phyloP scores from a whole-genome alignment of 2,888 invertebrate species.

The Ommatoiulus sabulosus region DNA sequence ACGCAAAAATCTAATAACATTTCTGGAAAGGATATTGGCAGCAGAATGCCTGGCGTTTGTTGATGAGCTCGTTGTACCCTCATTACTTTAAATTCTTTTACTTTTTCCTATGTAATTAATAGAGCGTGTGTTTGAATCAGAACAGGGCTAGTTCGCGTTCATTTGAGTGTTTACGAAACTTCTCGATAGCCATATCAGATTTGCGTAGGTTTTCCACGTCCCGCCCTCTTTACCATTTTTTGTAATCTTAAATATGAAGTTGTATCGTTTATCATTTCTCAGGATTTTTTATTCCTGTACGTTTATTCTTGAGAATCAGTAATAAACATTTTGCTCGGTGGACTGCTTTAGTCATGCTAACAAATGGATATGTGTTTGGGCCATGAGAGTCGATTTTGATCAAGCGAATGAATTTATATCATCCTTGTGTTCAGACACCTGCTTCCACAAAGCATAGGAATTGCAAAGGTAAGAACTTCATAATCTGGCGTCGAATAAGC shows the following conservation, averaged over 20 bases:
- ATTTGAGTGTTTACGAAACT: neutral
- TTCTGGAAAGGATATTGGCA: too few species aligned
- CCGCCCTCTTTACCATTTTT: neutral
- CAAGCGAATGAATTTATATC: too few species aligned
- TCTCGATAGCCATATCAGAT: neutral
- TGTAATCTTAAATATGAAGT: constrained; percentile 15
- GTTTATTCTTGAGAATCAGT: constrained; percentile 21
- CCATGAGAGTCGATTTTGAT: too few species aligned
- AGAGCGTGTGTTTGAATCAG: neutral
- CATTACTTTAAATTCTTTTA: neutral
- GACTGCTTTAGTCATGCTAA: neutral
- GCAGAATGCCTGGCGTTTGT: too few species aligned
- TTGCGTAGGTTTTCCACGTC: neutral
- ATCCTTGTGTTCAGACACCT: too few species aligned
- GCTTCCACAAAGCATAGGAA: too few species aligned
- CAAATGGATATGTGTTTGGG: neutral
- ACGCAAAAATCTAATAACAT: neutral
- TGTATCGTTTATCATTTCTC: constrained; percentile 15
- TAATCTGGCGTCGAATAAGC: too few species aligned
- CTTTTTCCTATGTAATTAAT: neutral
- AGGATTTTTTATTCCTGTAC: neutral
- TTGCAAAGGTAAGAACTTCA: too few species aligned
- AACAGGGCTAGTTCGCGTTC: neutral
- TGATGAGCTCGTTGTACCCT: too few species aligned
- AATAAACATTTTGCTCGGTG: neutral